A percentile compares a stretch with the other conserved stretches of the same genome.
phyloP scores from a whole-genome alignment of 2,113 vertebrate species.

The Lycaon pictus region DNA sequence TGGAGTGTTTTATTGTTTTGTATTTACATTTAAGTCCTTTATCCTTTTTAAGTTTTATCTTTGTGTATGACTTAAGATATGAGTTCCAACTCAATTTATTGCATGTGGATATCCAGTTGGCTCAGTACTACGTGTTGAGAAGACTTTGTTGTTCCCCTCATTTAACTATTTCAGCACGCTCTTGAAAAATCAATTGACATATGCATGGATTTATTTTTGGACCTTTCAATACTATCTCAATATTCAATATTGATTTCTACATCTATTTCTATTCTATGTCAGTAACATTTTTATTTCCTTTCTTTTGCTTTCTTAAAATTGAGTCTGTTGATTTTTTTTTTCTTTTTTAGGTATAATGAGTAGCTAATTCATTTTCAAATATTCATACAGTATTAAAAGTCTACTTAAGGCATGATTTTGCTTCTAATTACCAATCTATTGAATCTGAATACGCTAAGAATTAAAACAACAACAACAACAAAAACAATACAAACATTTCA shows the following conservation, averaged over 20 bases:
- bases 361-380: neutral
- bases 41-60: neutral
- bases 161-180: neutral
- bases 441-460: neutral
- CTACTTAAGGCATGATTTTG: neutral
- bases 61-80: neutral
- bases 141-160: neutral
- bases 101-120: neutral
- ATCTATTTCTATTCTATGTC: neutral
- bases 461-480: neutral
- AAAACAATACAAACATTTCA: neutral
- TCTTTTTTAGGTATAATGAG: neutral
- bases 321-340: neutral
- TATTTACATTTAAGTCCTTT: neutral
- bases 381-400: neutral
- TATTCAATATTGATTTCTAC: neutral
- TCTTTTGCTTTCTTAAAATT: neutral
- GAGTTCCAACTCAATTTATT: neutral
- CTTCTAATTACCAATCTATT: neutral
- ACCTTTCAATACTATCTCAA: neutral
- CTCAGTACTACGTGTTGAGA: neutral
- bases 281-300: neutral
- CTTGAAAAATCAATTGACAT: neutral
- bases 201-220: neutral
- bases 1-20: neutral